Conservation (phyloP, 1,140 invertebrate genomes). For the Lanistes nyassanus region DNA sequence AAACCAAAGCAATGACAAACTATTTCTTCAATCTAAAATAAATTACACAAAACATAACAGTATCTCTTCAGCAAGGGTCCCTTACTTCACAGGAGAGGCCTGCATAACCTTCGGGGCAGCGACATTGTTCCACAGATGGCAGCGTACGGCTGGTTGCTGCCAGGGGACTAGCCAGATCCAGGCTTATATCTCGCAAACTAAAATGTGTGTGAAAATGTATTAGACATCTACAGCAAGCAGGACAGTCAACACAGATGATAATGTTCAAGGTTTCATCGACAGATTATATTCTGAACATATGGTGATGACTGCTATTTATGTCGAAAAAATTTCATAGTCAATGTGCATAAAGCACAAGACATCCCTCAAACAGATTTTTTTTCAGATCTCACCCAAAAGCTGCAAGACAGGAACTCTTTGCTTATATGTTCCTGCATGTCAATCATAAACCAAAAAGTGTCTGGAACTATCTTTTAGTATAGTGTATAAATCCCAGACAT, state of each 20-base stretch:
- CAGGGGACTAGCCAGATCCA: constrained; percentile 75
- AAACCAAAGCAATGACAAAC: not conserved
- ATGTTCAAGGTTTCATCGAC: not conserved
- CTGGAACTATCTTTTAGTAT: too few relatives aligned
- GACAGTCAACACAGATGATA: too few relatives aligned
- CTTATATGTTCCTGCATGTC: too few relatives aligned
- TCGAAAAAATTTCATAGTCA: too few relatives aligned
- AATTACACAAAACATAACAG: too few relatives aligned
- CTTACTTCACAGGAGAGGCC: constrained; percentile 85
- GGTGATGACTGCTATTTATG: not conserved
- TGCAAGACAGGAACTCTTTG: too few relatives aligned
- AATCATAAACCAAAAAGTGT: too few relatives aligned
- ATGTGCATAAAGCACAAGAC: too few relatives aligned
- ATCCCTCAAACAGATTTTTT: constrained; percentile 17
- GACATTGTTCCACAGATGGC: constrained; percentile 62
- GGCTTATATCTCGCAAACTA: constrained; percentile 79
- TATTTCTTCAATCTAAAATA: too few relatives aligned
- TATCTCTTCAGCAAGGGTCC: not conserved
- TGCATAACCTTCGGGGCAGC: constrained; percentile 83
- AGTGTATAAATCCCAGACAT: too few relatives aligned
- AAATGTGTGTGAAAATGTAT: constrained; percentile 60
- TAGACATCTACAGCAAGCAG: not conserved
- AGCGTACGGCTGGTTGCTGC: constrained; percentile 45
- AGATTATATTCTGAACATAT: not conserved
- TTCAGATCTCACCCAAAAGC: too few relatives aligned